Base-by-base conservation (phyloP, 2,888 invertebrate species). In the Lathronympha strigana region DNA sequence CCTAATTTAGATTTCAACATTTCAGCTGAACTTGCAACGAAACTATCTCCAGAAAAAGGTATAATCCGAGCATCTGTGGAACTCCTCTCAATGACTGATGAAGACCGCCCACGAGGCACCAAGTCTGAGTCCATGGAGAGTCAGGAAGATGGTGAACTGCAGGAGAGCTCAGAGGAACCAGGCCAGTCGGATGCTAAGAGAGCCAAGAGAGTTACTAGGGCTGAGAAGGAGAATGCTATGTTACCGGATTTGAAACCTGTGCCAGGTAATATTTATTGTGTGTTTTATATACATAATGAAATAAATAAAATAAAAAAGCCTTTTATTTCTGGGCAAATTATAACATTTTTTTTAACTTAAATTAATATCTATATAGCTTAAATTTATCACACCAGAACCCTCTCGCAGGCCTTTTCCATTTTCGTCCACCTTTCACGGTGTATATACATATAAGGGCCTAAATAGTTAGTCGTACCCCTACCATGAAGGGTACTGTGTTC, bases 11-110 rank as follows among this genome's bases (percentile, higher is more conserved):
- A n/a, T n/a, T n/a, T n/a, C n/a, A 28, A n/a, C 2, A 1, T 45
- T 83, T 28, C 81, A 91, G 83, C 84, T 92, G 94, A 93, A 53
- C 78, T 96, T 60, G 87, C 95, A 15, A 80, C 88, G 61, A 93
- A 93, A 76, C 84, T 97, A 58, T 93, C 94, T 33, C 98, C 98
- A 6, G 87, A 94, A 67, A 94, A 93, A 77, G 97, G 97, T 66
- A 93, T 94, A 61, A 95, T 98, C 63, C 93, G 95, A 70, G 96
- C 98, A 19, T 97, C 97, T 60, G 92, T 97, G 19, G 97, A 98
- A 79, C 92, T 98, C 33, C 90, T 95, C 72, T 93, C 95, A 6
- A 95, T 94, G 73, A 93, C 94, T n/a, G 94, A 96, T 87, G 93
- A 93, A 38, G 94, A 95, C 57, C 89, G 96, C 70, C 95, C 95